phyloP scores from a whole-genome alignment of 2,797 vertebrate genomes.

The Apogon talboti region DNA sequence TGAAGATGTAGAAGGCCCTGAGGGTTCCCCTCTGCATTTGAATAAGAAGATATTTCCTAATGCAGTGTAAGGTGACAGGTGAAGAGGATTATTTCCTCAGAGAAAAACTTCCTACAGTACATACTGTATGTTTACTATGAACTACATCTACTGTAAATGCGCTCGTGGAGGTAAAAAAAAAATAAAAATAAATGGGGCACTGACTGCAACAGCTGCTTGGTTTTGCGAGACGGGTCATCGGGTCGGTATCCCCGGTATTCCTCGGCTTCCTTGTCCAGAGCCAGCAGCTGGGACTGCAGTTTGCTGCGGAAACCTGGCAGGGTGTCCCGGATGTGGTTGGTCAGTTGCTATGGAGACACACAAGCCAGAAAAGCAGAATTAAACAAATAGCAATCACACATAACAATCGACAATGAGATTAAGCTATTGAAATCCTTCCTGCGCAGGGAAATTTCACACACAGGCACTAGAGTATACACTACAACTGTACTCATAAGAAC shows the following conservation, averaged over 20 bases:
- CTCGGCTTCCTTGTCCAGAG: slow-evolving; percentile 95
- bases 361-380: slow-evolving; percentile 13
- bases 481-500: slow-evolving; percentile 8
- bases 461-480: neutral
- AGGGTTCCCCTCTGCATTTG: no score
- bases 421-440: slow-evolving; percentile 1
- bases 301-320: slow-evolving; percentile 93
- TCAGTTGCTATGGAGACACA: slow-evolving; percentile 88
- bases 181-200: slow-evolving; percentile 63
- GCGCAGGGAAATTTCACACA: neutral
- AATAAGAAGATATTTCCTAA: no score
- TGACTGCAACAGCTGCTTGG: slow-evolving; percentile 94
- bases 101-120: neutral
- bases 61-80: neutral
- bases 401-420: slow-evolving; percentile 1
- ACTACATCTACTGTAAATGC: slow-evolving; percentile 15
- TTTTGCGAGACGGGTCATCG: slow-evolving; percentile 95
- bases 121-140: slow-evolving; percentile 6
- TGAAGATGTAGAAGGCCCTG: no score
- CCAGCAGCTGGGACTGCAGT: slow-evolving; percentile 92
- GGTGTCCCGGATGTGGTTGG: slow-evolving; percentile 96
- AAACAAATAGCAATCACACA: slow-evolving; percentile 11
- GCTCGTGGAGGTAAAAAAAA: slow-evolving; percentile 14
- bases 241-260: slow-evolving; percentile 94
- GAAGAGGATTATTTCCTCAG: neutral